These are phyloP conservation scores for Cryptoprocta ferox DNA, from an alignment of 2,797 vertebrate genomes.

Conservation along the genomic window DNA sequence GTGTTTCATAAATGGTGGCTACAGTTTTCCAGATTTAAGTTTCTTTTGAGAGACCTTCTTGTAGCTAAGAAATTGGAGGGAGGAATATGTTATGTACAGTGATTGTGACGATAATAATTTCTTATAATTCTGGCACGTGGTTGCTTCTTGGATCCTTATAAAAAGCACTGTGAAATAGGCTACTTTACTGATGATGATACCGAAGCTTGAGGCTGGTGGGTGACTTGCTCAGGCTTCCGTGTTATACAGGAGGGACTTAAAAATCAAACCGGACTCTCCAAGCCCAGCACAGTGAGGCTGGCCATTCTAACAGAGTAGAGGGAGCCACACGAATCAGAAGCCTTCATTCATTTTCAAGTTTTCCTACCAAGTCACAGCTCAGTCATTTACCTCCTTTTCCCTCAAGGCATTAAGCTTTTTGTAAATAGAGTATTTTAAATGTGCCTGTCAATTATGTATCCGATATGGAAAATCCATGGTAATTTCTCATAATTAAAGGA, in stretches of 20 bases:
- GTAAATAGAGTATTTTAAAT: conserved; percentile 9
- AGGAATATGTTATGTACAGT: background rate
- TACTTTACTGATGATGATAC: background rate
- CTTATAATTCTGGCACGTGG: background rate
- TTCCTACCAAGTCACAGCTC: background rate
- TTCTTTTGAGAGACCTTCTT: background rate
- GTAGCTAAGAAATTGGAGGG: background rate
- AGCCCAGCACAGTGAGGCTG: background rate
- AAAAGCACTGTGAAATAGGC: background rate
- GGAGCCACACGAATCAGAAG: background rate
- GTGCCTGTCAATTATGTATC: conserved; percentile 4
- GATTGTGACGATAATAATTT: background rate
- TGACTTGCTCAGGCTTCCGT: background rate
- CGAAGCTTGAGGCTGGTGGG: background rate
- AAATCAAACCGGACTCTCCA: background rate
- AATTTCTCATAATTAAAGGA: conserved; percentile 51
- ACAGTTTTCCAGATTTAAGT: background rate
- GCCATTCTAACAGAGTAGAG: background rate
- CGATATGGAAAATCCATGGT: background rate
- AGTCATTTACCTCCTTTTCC: background rate
- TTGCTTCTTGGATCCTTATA: background rate
- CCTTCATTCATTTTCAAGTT: background rate
- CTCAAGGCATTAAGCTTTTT: background rate
- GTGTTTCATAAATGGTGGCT: background rate
- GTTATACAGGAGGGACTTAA: background rate